Evolutionary conservation across 2,797 vertebrate species (phyloP), one percentile per base, ranked within the genome.

Genomic region (Ambastaia sidthimunki): DNA sequence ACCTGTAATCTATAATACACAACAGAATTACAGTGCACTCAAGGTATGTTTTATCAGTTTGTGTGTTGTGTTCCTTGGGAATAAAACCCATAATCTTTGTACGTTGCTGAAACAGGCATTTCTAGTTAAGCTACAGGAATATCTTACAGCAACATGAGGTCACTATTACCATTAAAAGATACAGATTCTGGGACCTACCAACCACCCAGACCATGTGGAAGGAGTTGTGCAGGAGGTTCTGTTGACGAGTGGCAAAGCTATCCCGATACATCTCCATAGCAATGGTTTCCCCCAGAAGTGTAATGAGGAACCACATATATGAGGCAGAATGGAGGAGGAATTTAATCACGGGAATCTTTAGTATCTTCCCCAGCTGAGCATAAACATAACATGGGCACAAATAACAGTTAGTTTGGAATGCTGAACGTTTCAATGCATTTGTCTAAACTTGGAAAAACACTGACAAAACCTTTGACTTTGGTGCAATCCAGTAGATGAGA

Each of bases 161-260:
- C 41, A 7, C 0, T 1, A 12, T n/a, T 37, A n/a, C 7, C 9
- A 41, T 41, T 41, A 41, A 41, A 41, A 41, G 47, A 4, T 7
- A 31, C 11, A 19, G 13, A 37, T 66, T 9, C 3, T 57, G n/a
- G 55, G 76, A 77, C 86, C 21, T 85, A 97, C 95, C 96, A 10
- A 94, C 92, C 50, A 98, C 96, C 96, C 96, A 98, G 83, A 97
- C 87, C 96, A 97, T 96, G 89, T 97, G 96, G 78, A 97, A 89
- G 6, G 96, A 97, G 77, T 88, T 97, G 88, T 96, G 93, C 85
- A 96, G 91, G 70, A 97, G 86, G 81, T 92, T 93, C 87, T 95
- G 94, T 60, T 95, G 89, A 37, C 95, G 91, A 19, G 94, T 94
- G 0, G 89, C 86, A 74, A 95, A 95, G 25, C 73, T 86, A 0